phyloP scores from a whole-genome alignment of 2,113 vertebrate genomes.

The Nothocercus nigrocapillus region DNA sequence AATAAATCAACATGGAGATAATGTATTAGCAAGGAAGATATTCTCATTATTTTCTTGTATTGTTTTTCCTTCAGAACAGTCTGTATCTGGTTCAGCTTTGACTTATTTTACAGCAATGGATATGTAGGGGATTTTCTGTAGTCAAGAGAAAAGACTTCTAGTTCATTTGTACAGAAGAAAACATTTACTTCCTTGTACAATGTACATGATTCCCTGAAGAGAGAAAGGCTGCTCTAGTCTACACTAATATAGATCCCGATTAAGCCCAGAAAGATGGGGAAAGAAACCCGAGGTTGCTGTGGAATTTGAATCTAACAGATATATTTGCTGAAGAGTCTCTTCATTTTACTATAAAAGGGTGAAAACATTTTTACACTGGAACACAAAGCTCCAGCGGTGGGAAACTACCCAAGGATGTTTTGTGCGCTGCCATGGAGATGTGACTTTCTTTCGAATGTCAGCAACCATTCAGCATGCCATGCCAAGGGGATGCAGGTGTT shows the following conservation, averaged over 20 bases:
- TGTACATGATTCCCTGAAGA: neutral
- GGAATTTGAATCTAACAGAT: neutral
- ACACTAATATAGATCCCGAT: accelerated
- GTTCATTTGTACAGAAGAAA: neutral
- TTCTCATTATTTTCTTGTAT: neutral
- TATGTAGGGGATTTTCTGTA: neutral
- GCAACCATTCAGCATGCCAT: neutral
- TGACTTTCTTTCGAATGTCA: neutral
- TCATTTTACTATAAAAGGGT: neutral
- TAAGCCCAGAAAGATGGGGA: neutral
- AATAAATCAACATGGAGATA: neutral
- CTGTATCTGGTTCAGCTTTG: neutral
- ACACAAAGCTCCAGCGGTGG: neutral
- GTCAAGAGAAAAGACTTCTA: neutral
- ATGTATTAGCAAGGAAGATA: neutral
- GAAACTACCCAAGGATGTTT: neutral
- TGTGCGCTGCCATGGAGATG: neutral
- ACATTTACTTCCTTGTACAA: neutral
- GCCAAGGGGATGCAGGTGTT: neutral
- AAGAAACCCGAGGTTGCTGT: neutral
- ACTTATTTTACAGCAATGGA: slow-evolving; percentile 33
- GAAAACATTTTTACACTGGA: neutral
- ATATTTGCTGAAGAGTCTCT: neutral
- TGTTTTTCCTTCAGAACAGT: neutral
- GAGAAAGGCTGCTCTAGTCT: neutral